Conservation (phyloP, 2,797 vertebrate species). For the Tangara arthus region DNA sequence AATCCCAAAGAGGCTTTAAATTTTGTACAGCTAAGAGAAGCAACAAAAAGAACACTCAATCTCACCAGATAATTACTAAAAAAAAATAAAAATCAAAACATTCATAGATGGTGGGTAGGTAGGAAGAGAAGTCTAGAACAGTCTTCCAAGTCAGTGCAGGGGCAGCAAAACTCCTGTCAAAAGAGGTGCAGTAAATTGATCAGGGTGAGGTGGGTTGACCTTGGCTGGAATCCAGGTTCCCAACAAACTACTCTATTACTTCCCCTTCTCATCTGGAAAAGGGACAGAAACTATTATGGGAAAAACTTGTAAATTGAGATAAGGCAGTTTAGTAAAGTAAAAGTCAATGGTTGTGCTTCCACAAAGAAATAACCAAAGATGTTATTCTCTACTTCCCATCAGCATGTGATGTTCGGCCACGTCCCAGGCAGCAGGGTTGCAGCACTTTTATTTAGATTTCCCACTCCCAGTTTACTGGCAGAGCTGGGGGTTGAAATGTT, state of each 20-base stretch:
- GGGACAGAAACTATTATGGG: not conserved
- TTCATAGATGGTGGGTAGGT: not conserved
- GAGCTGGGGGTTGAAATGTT: not conserved
- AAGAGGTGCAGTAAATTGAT: not conserved
- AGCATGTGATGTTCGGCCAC: accelerated
- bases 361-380: not conserved
- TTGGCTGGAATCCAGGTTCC: not conserved
- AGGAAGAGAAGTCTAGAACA: not conserved
- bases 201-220: not conserved
- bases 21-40: not conserved
- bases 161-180: not conserved
- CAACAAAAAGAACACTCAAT: not conserved
- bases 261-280: not conserved
- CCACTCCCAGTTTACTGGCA: not conserved
- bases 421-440: not conserved
- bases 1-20: not conserved
- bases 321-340: not conserved
- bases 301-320: not conserved
- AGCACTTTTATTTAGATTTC: not conserved
- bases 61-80: not conserved
- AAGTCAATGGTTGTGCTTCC: not conserved
- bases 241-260: not conserved
- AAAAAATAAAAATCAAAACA: not conserved
- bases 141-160: not conserved
- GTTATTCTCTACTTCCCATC: not conserved